Evolutionary conservation across 2,888 invertebrate species (phyloP).

Genomic region (Orthosia incerta): DNA sequence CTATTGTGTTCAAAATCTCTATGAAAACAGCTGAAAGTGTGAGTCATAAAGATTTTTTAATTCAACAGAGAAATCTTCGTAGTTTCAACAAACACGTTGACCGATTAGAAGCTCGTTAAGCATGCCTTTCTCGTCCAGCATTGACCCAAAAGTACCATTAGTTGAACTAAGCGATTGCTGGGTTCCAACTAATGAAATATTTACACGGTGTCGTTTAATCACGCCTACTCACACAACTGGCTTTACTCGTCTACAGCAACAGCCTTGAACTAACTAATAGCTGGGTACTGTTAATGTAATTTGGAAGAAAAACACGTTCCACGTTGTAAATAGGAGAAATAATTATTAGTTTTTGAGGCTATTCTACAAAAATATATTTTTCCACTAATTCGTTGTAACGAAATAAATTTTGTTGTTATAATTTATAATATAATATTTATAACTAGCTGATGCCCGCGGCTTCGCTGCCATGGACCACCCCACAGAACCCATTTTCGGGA

Average conservation of each 20-base stretch:
- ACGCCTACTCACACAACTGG: conserved; percentile 43
- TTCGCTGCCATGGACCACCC: too few species aligned
- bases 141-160: conserved; percentile 35
- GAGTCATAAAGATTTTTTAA: neutral
- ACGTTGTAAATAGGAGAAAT: too few species aligned
- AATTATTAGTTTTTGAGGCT: too few species aligned
- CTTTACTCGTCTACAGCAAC: conserved; percentile 13
- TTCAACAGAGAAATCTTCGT: neutral
- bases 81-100: neutral
- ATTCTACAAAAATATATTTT: too few species aligned
- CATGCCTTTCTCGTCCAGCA: conserved; percentile 11
- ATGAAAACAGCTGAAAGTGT: too few species aligned
- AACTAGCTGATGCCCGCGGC: too few species aligned
- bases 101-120: conserved; percentile 36
- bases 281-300: neutral
- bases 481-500: too few species aligned
- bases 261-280: conserved; percentile 23
- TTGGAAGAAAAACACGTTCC: neutral
- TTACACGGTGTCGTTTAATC: conserved; percentile 55
- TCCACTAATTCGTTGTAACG: too few species aligned
- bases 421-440: too few species aligned
- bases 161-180: conserved; percentile 43
- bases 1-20: too few species aligned
- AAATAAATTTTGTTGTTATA: too few species aligned
- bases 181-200: conserved; percentile 51